Conservation (phyloP, 2,113 vertebrate species). For the Tragulus kanchil region DNA sequence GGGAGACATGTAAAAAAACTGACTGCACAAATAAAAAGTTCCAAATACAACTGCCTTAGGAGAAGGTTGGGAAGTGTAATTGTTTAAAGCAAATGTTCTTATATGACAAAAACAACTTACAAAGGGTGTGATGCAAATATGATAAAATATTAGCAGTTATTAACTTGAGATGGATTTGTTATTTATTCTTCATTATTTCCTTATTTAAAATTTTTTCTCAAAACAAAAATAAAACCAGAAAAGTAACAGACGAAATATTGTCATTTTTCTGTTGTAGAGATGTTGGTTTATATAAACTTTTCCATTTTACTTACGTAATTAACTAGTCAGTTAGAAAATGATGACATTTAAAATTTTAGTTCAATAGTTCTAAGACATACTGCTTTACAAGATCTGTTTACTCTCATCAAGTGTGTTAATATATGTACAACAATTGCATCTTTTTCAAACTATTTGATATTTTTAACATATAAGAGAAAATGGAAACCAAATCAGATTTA, state of each 20-base stretch:
- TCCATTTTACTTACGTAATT: not conserved
- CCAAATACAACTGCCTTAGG: not conserved
- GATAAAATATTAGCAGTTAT: slow-evolving; percentile 6
- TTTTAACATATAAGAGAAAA: slow-evolving; percentile 54
- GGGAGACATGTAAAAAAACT: not conserved
- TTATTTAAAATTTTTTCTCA: slow-evolving; percentile 28
- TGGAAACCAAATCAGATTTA: slow-evolving; percentile 48
- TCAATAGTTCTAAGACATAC: slow-evolving; percentile 46
- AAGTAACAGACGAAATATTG: not conserved
- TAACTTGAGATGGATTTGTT: not conserved
- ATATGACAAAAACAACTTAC: not conserved
- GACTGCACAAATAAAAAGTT: not conserved
- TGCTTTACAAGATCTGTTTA: not conserved
- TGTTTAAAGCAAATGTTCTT: not conserved
- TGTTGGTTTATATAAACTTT: not conserved
- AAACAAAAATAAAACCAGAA: slow-evolving; percentile 29
- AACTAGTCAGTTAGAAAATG: slow-evolving; percentile 32
- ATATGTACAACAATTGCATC: not conserved
- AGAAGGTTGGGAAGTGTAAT: not conserved
- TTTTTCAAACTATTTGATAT: slow-evolving; percentile 45
- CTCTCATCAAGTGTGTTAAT: not conserved
- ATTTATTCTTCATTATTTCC: slow-evolving; percentile 43
- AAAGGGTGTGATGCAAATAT: not conserved
- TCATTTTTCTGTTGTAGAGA: slow-evolving; percentile 17
- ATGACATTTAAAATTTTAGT: slow-evolving; percentile 30